A percentile compares a stretch with the other conserved stretches of the same genome.
These are phyloP conservation scores for Fregata magnificens DNA, from an alignment of 2,113 vertebrate genomes.

Conservation along the genomic window DNA sequence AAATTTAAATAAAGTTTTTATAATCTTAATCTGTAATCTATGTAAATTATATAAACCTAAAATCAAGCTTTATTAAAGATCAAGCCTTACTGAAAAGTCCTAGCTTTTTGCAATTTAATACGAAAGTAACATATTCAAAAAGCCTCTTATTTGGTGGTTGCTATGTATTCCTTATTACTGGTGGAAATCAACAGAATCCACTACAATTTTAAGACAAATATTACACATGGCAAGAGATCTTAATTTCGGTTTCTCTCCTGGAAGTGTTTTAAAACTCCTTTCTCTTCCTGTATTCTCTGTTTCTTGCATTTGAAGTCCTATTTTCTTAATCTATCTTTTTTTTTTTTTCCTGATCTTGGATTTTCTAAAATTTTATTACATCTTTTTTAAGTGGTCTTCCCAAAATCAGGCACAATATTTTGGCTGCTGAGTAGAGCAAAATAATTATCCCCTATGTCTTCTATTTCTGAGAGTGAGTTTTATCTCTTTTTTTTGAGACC, in stretches of 20 bases:
- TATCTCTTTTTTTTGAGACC: background rate
- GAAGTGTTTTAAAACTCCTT: background rate
- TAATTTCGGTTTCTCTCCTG: background rate
- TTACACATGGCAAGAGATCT: background rate
- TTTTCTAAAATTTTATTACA: background rate
- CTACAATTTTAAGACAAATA: background rate
- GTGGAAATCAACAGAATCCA: background rate
- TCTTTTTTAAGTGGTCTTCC: background rate
- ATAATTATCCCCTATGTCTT: background rate
- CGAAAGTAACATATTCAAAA: background rate
- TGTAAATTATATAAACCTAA: background rate
- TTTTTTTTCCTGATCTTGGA: background rate
- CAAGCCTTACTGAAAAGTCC: background rate
- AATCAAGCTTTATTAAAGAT: background rate
- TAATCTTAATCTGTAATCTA: background rate
- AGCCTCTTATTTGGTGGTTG: background rate
- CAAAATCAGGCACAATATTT: background rate
- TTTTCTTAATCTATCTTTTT: background rate
- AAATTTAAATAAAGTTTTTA: background rate
- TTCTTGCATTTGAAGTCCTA: background rate
- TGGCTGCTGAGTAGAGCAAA: background rate
- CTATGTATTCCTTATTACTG: background rate
- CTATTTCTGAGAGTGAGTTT: background rate
- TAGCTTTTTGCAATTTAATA: background rate
- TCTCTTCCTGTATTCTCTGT: background rate